Percentiles rank a stretch among this genome's conserved stretches.
Conservation (phyloP, 2,113 vertebrate genomes). For the Bos indicus region DNA sequence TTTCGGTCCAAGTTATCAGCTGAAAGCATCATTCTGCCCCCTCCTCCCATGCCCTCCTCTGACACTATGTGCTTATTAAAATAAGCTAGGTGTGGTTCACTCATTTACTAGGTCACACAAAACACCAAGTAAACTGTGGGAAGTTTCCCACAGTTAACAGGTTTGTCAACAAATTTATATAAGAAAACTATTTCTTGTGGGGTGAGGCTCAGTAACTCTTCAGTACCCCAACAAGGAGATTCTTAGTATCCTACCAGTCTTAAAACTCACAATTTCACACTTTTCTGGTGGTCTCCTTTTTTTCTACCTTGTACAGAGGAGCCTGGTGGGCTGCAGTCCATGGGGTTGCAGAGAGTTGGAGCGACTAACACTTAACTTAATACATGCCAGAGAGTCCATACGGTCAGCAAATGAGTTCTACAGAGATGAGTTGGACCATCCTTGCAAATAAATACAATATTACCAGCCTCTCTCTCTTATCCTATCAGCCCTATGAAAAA, state of each 20-base stretch:
- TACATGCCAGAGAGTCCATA: slow-evolving; percentile 49
- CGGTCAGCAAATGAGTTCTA: slow-evolving; percentile 70
- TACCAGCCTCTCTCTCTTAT: not conserved
- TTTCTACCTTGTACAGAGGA: slow-evolving; percentile 30
- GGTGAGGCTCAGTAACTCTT: slow-evolving; percentile 65
- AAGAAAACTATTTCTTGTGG: slow-evolving; percentile 65
- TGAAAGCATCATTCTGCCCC: not conserved
- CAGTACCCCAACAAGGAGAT: slow-evolving; percentile 46
- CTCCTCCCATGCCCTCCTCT: not conserved
- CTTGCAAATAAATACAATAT: slow-evolving; percentile 26
- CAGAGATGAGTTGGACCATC: slow-evolving; percentile 70
- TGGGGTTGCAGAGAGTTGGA: too few relatives aligned
- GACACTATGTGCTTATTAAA: not conserved
- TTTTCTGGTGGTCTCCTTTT: slow-evolving; percentile 58
- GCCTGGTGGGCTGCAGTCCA: too few relatives aligned
- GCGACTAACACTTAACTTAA: too few relatives aligned
- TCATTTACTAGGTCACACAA: slow-evolving; percentile 61
- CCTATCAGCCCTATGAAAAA: not conserved
- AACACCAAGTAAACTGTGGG: slow-evolving; percentile 48
- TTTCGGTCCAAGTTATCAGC: not conserved
- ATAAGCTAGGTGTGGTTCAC: not conserved
- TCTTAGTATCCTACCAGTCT: not conserved
- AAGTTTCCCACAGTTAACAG: slow-evolving; percentile 70
- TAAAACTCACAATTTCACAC: not conserved
- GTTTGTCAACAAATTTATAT: slow-evolving; percentile 71